These are phyloP conservation scores for Lordiphosa andalusiaca DNA, from an alignment of 2,888 invertebrate genomes.

Conservation along the genomic window DNA sequence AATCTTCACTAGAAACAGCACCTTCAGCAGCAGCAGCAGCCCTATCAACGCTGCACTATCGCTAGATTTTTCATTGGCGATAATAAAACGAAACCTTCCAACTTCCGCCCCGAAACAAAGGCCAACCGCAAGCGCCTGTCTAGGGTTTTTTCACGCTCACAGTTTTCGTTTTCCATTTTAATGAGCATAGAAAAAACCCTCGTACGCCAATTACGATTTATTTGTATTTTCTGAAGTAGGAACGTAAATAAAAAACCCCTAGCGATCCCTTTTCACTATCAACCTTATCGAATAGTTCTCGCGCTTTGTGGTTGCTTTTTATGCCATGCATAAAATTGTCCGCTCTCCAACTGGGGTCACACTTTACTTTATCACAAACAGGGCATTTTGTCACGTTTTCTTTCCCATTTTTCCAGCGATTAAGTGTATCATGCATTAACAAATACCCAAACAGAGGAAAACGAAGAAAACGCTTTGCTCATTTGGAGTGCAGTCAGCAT, in stretches of 20 bases:
- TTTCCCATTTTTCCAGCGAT: conserved; percentile 57
- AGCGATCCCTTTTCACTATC: conserved; percentile 28
- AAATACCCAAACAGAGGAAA: conserved; percentile 20
- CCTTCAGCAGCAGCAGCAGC: conserved; percentile 34
- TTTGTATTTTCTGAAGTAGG: conserved; percentile 63
- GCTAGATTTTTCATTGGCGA: conserved; percentile 10
- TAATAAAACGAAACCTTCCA: conserved; percentile 4
- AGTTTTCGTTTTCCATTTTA: conserved; percentile 37
- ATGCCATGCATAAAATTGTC: conserved; percentile 32
- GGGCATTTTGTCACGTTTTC: conserved; percentile 70
- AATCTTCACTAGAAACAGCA: conserved; percentile 26
- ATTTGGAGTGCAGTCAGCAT: conserved; percentile 57
- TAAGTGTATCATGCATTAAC: conserved; percentile 64
- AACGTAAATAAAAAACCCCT: conserved; percentile 52
- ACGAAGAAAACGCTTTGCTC: conserved; percentile 33
- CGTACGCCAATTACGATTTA: conserved; percentile 72
- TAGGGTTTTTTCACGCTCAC: conserved; percentile 17
- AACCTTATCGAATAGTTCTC: conserved; percentile 47
- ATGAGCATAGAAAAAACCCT: conserved; percentile 59
- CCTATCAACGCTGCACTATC: conserved; percentile 12
- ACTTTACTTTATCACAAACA: conserved; percentile 41
- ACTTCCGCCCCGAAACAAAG: conserved; percentile 12
- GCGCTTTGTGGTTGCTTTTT: conserved; percentile 34
- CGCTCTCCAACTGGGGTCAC: conserved; percentile 45
- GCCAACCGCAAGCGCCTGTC: conserved; percentile 18